These are phyloP conservation scores for Agrochola lychnidis DNA, from an alignment of 2,888 invertebrate species.

Conservation along the genomic window DNA sequence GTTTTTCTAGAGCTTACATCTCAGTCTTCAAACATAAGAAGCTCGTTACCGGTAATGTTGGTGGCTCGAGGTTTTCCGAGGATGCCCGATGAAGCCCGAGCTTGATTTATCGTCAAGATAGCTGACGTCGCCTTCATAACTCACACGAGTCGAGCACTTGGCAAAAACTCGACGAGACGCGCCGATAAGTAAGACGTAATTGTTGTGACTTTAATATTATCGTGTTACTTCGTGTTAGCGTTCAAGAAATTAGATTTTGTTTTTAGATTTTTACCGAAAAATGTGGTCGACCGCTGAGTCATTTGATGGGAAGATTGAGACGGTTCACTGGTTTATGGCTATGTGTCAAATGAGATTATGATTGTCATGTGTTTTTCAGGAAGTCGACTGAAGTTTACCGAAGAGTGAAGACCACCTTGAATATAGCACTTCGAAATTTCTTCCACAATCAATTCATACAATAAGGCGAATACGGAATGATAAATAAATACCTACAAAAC, in stretches of 20 bases:
- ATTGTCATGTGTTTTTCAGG: not conserved
- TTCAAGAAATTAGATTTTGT: slow-evolving; percentile 53
- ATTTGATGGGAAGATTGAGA: not conserved
- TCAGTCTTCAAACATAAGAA: slow-evolving; percentile 66
- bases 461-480: too few species aligned
- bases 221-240: slow-evolving; percentile 41
- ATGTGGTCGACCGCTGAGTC: slow-evolving; percentile 1
- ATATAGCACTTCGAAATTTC: not conserved
- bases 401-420: not conserved
- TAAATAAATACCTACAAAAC: not conserved
- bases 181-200: slow-evolving; percentile 77
- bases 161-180: slow-evolving; percentile 80
- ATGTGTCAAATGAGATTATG: not conserved
- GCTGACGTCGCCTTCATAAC: slow-evolving; percentile 83
- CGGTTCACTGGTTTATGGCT: not conserved
- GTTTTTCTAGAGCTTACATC: slow-evolving; percentile 45
- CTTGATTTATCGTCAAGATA: slow-evolving; percentile 82
- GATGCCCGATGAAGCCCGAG: slow-evolving; percentile 61
- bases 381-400: too few species aligned
- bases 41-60: slow-evolving; percentile 80
- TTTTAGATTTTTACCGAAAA: slow-evolving; percentile 28
- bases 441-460: not conserved
- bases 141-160: slow-evolving; percentile 73
- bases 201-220: slow-evolving; percentile 76
- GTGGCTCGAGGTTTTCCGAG: slow-evolving; percentile 65